Conservation (phyloP, 2,888 invertebrate genomes). For the Sinodicranocentrus sp. region DNA sequence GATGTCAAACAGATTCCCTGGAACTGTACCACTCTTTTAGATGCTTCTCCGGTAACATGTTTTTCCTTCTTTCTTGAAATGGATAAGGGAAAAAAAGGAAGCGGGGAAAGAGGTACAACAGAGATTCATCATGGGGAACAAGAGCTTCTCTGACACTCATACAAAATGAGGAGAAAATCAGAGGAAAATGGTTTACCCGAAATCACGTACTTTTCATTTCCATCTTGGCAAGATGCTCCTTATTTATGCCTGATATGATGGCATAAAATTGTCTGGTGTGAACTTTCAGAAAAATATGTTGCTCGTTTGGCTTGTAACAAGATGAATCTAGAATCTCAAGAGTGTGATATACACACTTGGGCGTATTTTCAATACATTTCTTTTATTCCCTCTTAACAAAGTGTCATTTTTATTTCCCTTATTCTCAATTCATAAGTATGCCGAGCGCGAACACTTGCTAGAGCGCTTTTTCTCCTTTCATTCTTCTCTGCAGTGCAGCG, state of each 20-base stretch:
- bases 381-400: no score
- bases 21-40: slow-evolving; percentile 12
- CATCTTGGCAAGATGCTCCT: slow-evolving; percentile 9
- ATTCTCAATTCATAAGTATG: no score
- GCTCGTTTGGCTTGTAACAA: background rate
- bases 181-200: slow-evolving; percentile 8
- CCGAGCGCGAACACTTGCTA: no score
- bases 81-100: slow-evolving; percentile 7
- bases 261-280: slow-evolving; percentile 3
- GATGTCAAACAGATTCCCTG: slow-evolving; percentile 46
- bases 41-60: background rate
- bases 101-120: background rate
- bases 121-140: background rate
- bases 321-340: background rate
- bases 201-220: slow-evolving; percentile 6
- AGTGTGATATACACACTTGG: background rate
- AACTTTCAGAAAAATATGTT: slow-evolving; percentile 18
- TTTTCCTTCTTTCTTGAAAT: no score
- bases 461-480: no score
- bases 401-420: no score
- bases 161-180: slow-evolving; percentile 10
- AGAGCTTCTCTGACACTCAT: background rate
- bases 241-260: slow-evolving; percentile 12
- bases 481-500: slow-evolving; percentile 6
- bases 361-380: no score